Percentiles rank a stretch among this genome's conserved stretches.
Conservation (phyloP, 2,888 invertebrate species). For the Elysia crispata region DNA sequence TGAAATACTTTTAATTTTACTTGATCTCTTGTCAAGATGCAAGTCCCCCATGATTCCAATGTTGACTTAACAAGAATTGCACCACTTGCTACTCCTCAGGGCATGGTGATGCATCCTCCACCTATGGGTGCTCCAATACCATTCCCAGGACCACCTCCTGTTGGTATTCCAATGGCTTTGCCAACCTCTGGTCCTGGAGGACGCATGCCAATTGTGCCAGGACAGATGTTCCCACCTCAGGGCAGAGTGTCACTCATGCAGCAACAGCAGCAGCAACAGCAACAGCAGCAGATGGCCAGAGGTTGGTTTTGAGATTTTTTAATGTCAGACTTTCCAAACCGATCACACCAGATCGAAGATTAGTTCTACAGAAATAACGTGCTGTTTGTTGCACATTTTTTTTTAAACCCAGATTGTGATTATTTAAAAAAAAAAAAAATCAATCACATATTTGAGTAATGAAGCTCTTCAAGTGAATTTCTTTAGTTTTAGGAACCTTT, state of each 20-base stretch:
- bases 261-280: slow-evolving; percentile 58
- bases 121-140: slow-evolving; percentile 28
- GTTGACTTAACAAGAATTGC: too few relatives aligned
- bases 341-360: too few relatives aligned
- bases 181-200: not conserved
- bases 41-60: too few relatives aligned
- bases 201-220: slow-evolving; percentile 30
- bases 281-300: slow-evolving; percentile 41
- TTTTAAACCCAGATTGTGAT: too few relatives aligned
- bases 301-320: slow-evolving; percentile 18
- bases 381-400: too few relatives aligned
- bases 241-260: slow-evolving; percentile 22
- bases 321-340: not conserved
- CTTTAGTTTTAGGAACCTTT: too few relatives aligned
- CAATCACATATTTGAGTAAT: too few relatives aligned
- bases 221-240: slow-evolving; percentile 20
- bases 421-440: too few relatives aligned
- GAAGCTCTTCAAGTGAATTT: too few relatives aligned
- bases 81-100: slow-evolving; percentile 3
- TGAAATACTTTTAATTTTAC: too few relatives aligned
- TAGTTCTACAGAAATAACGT: too few relatives aligned
- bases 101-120: slow-evolving; percentile 40
- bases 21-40: too few relatives aligned
- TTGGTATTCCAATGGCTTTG: slow-evolving; percentile 29
- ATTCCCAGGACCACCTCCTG: slow-evolving; percentile 35